These are phyloP conservation scores for Mimachlamys varia DNA, from an alignment of 2,888 invertebrate genomes.

Conservation along the genomic window DNA sequence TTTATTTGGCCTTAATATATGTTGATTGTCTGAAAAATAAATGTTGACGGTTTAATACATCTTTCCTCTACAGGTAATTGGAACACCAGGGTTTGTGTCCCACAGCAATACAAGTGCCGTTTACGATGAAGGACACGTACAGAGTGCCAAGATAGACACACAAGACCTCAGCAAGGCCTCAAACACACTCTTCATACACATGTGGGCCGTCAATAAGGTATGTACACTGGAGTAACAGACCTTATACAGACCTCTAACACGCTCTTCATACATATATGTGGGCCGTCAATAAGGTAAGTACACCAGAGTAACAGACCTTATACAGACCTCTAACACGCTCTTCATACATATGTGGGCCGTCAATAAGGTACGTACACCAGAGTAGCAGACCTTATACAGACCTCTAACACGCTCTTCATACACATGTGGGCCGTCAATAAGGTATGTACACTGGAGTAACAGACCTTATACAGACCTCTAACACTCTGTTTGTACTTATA, in stretches of 20 bases:
- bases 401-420: conserved; percentile 47
- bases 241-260: no score
- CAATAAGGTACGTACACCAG: conserved; percentile 53
- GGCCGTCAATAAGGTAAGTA: no score
- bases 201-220: conserved; percentile 58
- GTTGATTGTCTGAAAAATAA: no score
- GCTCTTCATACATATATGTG: no score
- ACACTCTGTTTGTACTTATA: no score
- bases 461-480: no score
- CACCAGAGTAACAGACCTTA: no score
- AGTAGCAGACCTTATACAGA: conserved; percentile 34
- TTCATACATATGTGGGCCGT: no score
- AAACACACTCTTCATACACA: conserved; percentile 50
- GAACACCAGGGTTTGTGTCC: not conserved
- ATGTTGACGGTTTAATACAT: no score
- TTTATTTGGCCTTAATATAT: no score
- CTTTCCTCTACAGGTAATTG: not conserved
- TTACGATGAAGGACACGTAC: conserved; percentile 49
- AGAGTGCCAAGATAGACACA: conserved; percentile 46
- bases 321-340: no score
- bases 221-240: not conserved
- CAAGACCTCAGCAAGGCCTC: conserved; percentile 36
- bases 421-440: conserved; percentile 55
- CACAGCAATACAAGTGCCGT: conserved; percentile 28
- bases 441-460: conserved; percentile 45